Evolutionary conservation across 2,888 invertebrate genomes (phyloP), one percentile per base, ranked within the genome.

Genomic region (Pachliopta kotzebuea): DNA sequence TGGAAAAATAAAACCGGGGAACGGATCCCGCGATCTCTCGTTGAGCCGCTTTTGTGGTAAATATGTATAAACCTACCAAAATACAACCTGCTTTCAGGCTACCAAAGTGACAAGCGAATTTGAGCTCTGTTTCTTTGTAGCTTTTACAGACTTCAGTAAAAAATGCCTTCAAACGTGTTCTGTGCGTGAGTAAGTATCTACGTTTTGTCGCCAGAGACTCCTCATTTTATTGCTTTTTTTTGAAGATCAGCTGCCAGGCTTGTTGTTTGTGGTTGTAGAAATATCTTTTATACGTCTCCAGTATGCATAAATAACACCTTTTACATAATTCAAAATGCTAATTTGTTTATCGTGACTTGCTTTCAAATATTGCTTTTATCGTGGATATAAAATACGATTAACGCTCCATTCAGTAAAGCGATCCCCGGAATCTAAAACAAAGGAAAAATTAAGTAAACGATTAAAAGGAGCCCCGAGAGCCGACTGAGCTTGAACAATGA

Each of bases 1-100:
- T 88, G 90, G 88, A 88, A 90, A 90, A 90, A 91, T 90, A 91
- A 91, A 90, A 90, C 88, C 77, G 78, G 81, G 80, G 86, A 84
- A 88, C 84, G 85, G 88, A 90, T 90, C 90, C 84, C 81, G 84
- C 83, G 90, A 89, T 89, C 87, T 90, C 84, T 81, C 86, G 83
- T 82, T 85, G 88, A 91, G 90, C 90, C 90, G 90, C 87, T 91
- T 90, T 90, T 88, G 90, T 88, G 90, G 90, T 90, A 91, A 90
- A 90, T 90, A 91, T 90, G 90, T 90, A 90, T 90, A 90, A 86
- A 86, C 82, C 82, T 77, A 78, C 83, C 72, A 82, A 78, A 70
- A 72, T 80, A 75, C 64, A 61, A 57, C 69, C 67, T 77, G 70
- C 77, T 60, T 57, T 58, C 67, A 61, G 57, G 24, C 29, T 71